Evolutionary conservation across 2,113 vertebrate species (phyloP).

Genomic region (Chroicocephalus ridibundus): DNA sequence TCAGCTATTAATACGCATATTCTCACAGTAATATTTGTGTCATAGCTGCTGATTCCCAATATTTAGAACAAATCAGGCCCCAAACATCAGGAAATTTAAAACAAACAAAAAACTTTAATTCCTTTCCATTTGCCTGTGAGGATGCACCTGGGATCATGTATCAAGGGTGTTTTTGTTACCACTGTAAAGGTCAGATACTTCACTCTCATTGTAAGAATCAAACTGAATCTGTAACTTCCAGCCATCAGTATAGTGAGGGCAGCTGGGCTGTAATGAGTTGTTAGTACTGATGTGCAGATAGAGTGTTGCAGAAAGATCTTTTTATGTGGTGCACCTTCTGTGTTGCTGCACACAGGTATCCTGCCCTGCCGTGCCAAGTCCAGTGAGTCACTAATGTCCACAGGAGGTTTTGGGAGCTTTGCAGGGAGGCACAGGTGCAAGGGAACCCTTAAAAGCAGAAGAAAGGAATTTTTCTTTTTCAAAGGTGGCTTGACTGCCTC

Average conservation of each 20-base stretch:
- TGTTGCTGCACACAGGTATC: not conserved
- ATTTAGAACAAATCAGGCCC: not conserved
- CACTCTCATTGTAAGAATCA: not conserved
- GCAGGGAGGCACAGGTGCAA: not conserved
- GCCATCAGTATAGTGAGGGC: not conserved
- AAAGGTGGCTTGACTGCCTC: not conserved
- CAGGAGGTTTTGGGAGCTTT: not conserved
- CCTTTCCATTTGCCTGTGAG: not conserved
- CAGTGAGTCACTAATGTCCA: not conserved
- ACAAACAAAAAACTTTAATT: not conserved
- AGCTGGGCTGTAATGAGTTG: not conserved
- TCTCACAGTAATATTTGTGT: not conserved
- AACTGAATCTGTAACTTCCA: not conserved
- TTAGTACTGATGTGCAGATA: not conserved
- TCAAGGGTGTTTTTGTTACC: not conserved
- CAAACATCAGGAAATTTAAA: not conserved
- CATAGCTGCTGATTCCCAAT: not conserved
- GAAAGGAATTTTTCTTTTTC: not conserved
- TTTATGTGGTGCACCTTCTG: accelerated
- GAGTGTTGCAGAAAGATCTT: not conserved
- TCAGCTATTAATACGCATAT: not conserved
- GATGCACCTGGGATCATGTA: not conserved
- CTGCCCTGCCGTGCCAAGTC: not conserved
- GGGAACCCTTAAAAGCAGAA: not conserved
- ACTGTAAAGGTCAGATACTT: not conserved